Evolutionary conservation across 1,140 invertebrate species (phyloP), one percentile per base, ranked within the genome.

Genomic region (Dysdera silvatica): DNA sequence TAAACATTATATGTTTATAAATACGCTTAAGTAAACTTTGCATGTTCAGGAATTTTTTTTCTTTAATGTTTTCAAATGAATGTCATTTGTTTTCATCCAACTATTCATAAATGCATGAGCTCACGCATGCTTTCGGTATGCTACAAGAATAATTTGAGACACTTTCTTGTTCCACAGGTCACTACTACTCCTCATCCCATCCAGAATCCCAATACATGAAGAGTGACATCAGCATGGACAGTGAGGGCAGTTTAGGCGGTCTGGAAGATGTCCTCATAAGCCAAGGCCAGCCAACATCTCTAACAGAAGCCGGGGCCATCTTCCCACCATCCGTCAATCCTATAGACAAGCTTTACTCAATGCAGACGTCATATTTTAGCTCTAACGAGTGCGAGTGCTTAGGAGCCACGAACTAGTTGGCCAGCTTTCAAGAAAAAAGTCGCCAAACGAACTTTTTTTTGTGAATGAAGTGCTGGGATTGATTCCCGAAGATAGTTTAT

Each of bases 341-440:
- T 33, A 97, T 98, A 68, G 93, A 98, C 76, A 95, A 95, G 79
- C 82, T 97, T 47, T 98, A 95, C 79, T 87, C 95, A 70, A 98
- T 98, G 94, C 91, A 94, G 76, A 92, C 88, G 77, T 93, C 89
- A 33, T 95, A 95, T 75, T 95, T 95, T 74, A 73, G 66, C 54
- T 69, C 69, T 33, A 65, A 31, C 31, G 68, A 69, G 14, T 68
- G 67, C 32, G 64, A 67, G 37, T 70, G 66, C 41, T 54, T 66
- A 10, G 65, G 62, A 8, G 47, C 67, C 20, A 60, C 61, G 43
- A 69, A 67, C 57, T 69, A 67, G 29, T 12, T 28, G 5, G 23
- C 5, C 16, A 2, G 10, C 40, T n/a, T n/a, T n/a, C n/a, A n/a
- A n/a, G n/a, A n/a, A n/a, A n/a, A n/a, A n/a, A n/a, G n/a, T n/a